Evolutionary conservation across 1,140 invertebrate genomes (phyloP).

Genomic region (Limonius californicus): DNA sequence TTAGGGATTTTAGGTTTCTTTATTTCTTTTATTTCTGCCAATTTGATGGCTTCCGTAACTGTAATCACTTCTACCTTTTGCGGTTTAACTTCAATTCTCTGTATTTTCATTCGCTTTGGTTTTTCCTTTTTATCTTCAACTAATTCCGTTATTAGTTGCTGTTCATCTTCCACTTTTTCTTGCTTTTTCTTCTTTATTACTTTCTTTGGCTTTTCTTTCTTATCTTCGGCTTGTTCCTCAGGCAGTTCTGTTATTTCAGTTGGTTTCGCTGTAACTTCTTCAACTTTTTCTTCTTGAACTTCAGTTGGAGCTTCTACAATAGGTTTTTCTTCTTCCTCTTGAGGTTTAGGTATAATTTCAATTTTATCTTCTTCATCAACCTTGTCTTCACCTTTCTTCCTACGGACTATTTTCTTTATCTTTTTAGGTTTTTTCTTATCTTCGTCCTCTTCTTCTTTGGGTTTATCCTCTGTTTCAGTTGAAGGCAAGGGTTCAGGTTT

Average conservation of each 20-base stretch:
- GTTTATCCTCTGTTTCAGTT: constrained; percentile 17
- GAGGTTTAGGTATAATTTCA: constrained; percentile 47
- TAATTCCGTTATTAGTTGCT: constrained; percentile 18
- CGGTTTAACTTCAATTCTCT: constrained; percentile 19
- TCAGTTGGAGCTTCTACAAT: constrained; percentile 55
- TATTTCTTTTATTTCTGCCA: constrained; percentile 43
- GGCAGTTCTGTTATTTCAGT: constrained; percentile 50
- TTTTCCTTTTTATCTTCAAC: constrained; percentile 46
- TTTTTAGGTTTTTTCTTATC: constrained; percentile 10
- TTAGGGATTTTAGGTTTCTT: constrained; percentile 37
- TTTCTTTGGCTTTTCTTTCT: not conserved
- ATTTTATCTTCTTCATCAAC: constrained; percentile 57
- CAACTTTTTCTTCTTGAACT: constrained; percentile 35
- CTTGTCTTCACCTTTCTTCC: constrained; percentile 51
- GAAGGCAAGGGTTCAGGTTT: constrained; percentile 7
- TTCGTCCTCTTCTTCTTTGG: constrained; percentile 20
- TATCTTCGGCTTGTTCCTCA: constrained; percentile 37
- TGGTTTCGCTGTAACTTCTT: constrained; percentile 22
- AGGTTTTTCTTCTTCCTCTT: constrained; percentile 41
- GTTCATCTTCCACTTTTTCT: constrained; percentile 22
- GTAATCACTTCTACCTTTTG: constrained; percentile 47
- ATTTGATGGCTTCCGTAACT: constrained; percentile 22
- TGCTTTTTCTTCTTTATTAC: constrained; percentile 19
- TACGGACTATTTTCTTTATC: constrained; percentile 43
- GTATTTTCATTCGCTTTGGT: constrained; percentile 24